Evolutionary conservation across 2,113 vertebrate species (phyloP), one percentile per base, ranked within the genome.

Genomic region (Dendropsophus ebraccatus): DNA sequence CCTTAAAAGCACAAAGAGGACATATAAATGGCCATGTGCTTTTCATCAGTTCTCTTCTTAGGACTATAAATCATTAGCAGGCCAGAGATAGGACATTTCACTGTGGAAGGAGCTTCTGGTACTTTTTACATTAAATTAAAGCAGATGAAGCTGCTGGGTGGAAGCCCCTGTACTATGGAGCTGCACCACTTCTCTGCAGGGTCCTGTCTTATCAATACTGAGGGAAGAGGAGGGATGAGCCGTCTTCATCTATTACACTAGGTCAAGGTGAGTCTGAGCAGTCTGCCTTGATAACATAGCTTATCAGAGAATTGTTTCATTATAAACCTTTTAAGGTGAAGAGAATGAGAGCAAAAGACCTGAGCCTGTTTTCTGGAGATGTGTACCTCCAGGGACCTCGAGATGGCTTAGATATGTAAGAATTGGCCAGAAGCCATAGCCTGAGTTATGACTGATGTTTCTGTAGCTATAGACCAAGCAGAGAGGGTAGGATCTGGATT

Each of bases 261-360:
- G 49, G 50, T n/a, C 35, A 30, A 30, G 84, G 52, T 81, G 85
- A 87, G 74, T 0, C 52, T 60, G 10, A 62, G 52, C 85, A 87
- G 85, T 87, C 30, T 37, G 35, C 85, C 25, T 74, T 45, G 16
- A 86, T 86, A 86, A 81, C 77, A 4, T 5, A 19, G n/a, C 85
- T 87, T 87, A 87, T 81, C 78, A 7, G 65, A 35, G 77, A 81
- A 81, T 47, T 50, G 84, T 79, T 81, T 81, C 69, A 87, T 87
- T 87, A 87, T 56, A 73, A 87, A 81, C 77, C 85, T 87, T 87
- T 87, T 87, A 87, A 60, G 54, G 54, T 58, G 77, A 8, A 58
- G 65, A 80, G n/a, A 14, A n/a, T 28, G 75, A 72, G 77, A 35
- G 21, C 17, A 19, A 77, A 35, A 69, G 78, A 81, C 77, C 77